These are phyloP conservation scores for Pantherophis alleghaniensis DNA, from an alignment of 2,797 vertebrate species.

Conservation along the genomic window DNA sequence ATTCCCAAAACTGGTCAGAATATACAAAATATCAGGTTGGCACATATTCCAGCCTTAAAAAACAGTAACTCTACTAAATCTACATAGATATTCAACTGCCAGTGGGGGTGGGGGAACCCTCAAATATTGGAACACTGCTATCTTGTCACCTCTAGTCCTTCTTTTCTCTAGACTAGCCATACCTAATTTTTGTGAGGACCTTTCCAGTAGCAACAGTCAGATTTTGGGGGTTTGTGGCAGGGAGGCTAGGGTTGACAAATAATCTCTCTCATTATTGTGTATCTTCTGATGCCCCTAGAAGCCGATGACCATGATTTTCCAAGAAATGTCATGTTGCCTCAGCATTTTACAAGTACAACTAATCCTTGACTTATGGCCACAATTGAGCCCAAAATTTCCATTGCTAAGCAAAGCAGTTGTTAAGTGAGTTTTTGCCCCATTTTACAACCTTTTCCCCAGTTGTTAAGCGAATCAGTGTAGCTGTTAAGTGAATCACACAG, in stretches of 20 bases:
- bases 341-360: neutral
- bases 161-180: neutral
- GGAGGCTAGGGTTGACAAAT: neutral
- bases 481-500: no score
- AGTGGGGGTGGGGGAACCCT: neutral
- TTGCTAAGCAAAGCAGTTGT: no score
- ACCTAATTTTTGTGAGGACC: no score
- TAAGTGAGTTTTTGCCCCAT: no score
- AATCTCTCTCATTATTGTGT: neutral
- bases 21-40: neutral
- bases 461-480: no score
- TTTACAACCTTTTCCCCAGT: no score
- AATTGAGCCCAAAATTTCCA: no score
- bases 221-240: neutral
- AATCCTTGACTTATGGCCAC: no score
- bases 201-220: neutral
- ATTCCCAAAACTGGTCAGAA: neutral
- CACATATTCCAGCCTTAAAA: neutral
- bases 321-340: neutral
- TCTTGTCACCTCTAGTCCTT: neutral
- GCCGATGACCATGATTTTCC: neutral
- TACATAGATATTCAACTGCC: neutral
- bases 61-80: neutral
- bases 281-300: neutral
- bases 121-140: neutral